Evolutionary conservation across 2,888 invertebrate genomes (phyloP), one percentile per base, ranked within the genome.

Genomic region (Bembecia ichneumoniformis): DNA sequence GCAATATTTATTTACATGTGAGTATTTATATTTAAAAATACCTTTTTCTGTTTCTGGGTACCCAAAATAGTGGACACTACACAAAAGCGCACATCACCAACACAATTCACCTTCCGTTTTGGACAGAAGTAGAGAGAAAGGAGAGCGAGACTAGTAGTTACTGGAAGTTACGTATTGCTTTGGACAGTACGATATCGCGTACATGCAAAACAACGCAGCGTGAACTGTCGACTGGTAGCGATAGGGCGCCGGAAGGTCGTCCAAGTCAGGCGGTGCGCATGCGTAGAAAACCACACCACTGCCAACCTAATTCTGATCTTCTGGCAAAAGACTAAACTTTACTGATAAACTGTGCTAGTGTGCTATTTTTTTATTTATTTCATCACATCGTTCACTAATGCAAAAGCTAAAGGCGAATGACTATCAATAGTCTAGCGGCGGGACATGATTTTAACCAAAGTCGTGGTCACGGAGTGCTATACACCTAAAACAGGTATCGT

Each of bases 201-300:
- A 77, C 15, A 79, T 77, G 79, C 78, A 77, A 62, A 70, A 66
- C 71, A 71, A 68, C 74, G 77, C 86, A 82, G 76, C 80, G 70
- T 70, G 68, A 65, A 72, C 71, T 71, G 76, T 66, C 73, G 70
- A 82, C 84, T 82, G 70, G 49, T 59, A 51, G 51, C 28, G 28
- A 28, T 58, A 83, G 87, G 84, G 79, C 87, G 79, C 74, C 68
- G 60, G 74, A 84, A 86, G 86, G 86, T 84, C 86, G 76, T 58
- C 52, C 54, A 65, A 53, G 55, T 28, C 28, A 9, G 58, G 52
- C 60, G 54, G 59, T 59, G 78, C 86, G 86, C 86, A 83, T 83
- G 86, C 86, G 86, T 71, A 55, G 55, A 52, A 56, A 53, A 34
- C 34, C 62, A 64, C 55, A 58, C 58, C 62, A 52, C 58, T 58